phyloP scores from a whole-genome alignment of 2,888 invertebrate species.

The Stenurella melanura region DNA sequence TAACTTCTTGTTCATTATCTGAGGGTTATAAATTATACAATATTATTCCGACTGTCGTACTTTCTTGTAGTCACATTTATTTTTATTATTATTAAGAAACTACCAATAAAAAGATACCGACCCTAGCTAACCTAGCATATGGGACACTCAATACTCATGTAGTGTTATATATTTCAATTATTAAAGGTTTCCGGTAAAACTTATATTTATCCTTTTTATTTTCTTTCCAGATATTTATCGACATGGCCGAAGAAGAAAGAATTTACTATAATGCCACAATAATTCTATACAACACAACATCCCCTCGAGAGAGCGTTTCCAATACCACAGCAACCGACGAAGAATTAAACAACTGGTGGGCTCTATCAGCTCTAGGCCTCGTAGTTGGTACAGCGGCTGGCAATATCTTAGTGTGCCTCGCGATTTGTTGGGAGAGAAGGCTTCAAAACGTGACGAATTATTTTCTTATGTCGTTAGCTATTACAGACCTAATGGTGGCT shows the following conservation, averaged over 20 bases:
- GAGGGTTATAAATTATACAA: too few species aligned
- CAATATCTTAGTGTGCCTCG: slow-evolving; percentile 94
- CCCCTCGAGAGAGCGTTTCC: slow-evolving; percentile 34
- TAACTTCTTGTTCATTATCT: too few species aligned
- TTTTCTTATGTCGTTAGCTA: slow-evolving; percentile 95
- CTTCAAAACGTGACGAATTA: slow-evolving; percentile 98
- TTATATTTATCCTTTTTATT: background rate
- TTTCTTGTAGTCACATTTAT: too few species aligned
- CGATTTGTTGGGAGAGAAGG: slow-evolving; percentile 92
- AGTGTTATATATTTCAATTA: too few species aligned
- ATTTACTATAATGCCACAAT: slow-evolving; percentile 70
- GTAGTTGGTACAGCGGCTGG: slow-evolving; percentile 93
- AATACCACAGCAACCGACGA: slow-evolving; percentile 53
- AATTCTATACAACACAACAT: slow-evolving; percentile 62
- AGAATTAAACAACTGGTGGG: slow-evolving; percentile 85
- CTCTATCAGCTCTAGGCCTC: slow-evolving; percentile 83
- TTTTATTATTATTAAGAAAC: too few species aligned
- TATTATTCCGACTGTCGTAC: too few species aligned
- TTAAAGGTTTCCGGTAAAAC: too few species aligned
- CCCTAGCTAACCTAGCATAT: too few species aligned
- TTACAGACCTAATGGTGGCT: slow-evolving; percentile 96
- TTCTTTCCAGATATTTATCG: slow-evolving; percentile 45
- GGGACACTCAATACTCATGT: too few species aligned
- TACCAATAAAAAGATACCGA: too few species aligned
- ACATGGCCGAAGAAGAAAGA: slow-evolving; percentile 62